These are phyloP conservation scores for Gyrodactylus salaris DNA, from an alignment of 1,140 invertebrate genomes.

Conservation along the genomic window DNA sequence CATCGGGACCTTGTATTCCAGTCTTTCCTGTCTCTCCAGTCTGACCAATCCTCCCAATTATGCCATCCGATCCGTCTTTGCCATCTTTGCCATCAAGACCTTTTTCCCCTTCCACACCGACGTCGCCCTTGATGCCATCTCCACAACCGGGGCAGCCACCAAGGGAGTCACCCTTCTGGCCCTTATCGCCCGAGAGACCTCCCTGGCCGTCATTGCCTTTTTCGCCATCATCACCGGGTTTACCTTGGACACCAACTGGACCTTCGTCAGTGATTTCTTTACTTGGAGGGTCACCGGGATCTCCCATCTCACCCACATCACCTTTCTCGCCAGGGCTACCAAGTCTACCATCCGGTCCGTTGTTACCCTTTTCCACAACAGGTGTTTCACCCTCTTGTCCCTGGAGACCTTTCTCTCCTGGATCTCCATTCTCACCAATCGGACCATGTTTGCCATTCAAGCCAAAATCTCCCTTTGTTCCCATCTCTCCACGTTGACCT, in stretches of 20 bases:
- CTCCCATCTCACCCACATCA: neutral
- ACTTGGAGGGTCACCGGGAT: too few relatives aligned
- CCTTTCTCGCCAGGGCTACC: neutral
- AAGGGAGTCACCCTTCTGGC: too few relatives aligned
- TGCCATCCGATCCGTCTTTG: neutral
- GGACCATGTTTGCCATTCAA: neutral
- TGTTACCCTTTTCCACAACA: neutral
- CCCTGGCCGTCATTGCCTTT: too few relatives aligned
- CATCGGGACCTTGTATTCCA: neutral
- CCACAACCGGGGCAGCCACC: too few relatives aligned
- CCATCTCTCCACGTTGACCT: neutral
- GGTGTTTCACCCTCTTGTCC: neutral
- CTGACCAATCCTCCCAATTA: neutral
- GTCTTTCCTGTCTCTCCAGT: neutral
- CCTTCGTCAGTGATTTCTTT: too few relatives aligned
- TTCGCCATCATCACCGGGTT: too few relatives aligned
- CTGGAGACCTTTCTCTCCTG: neutral
- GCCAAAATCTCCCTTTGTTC: neutral
- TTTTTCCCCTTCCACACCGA: neutral
- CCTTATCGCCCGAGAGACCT: too few relatives aligned
- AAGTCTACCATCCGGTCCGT: neutral
- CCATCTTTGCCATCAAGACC: neutral
- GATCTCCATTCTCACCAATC: too few relatives aligned
- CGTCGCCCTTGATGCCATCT: neutral
- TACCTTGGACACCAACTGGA: too few relatives aligned